These are phyloP conservation scores for Fissipunctia ypsillon DNA, from an alignment of 2,888 invertebrate species.

Conservation along the genomic window DNA sequence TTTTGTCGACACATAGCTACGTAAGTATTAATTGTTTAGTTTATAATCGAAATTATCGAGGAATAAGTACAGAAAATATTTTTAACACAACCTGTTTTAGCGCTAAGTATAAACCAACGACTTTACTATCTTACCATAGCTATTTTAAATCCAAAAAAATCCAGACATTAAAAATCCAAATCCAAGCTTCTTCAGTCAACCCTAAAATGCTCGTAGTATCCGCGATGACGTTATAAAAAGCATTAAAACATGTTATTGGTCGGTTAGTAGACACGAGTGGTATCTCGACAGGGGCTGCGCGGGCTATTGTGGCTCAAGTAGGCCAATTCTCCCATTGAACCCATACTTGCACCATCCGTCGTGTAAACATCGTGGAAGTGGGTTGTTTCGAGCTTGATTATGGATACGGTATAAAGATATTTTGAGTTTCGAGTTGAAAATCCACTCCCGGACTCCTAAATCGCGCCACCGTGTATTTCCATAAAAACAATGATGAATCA, in stretches of 20 bases:
- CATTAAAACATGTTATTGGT: constrained; percentile 75
- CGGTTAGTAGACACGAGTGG: constrained; percentile 74
- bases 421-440: background rate
- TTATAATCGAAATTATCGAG: background rate
- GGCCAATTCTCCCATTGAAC: constrained; percentile 89
- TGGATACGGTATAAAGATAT: constrained; percentile 74
- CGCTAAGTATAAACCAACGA: background rate
- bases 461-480: too few species aligned
- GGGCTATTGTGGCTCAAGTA: constrained; percentile 84
- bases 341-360: constrained; percentile 84
- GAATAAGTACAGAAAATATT: background rate
- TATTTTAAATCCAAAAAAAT: constrained; percentile 1
- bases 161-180: constrained; percentile 3
- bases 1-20: too few species aligned
- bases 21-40: too few species aligned
- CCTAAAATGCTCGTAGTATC: constrained; percentile 53
- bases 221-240: constrained; percentile 61
- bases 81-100: background rate
- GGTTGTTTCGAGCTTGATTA: constrained; percentile 19
- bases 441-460: too few species aligned
- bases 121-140: too few species aligned
- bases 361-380: constrained; percentile 82
- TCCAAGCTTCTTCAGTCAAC: constrained; percentile 38
- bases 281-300: constrained; percentile 78
- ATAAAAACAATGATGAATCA: too few species aligned